Percentiles rank a stretch among this genome's conserved stretches.
Evolutionary conservation across 2,797 vertebrate species (phyloP).

Genomic region (Orientallactaga sibirica): DNA sequence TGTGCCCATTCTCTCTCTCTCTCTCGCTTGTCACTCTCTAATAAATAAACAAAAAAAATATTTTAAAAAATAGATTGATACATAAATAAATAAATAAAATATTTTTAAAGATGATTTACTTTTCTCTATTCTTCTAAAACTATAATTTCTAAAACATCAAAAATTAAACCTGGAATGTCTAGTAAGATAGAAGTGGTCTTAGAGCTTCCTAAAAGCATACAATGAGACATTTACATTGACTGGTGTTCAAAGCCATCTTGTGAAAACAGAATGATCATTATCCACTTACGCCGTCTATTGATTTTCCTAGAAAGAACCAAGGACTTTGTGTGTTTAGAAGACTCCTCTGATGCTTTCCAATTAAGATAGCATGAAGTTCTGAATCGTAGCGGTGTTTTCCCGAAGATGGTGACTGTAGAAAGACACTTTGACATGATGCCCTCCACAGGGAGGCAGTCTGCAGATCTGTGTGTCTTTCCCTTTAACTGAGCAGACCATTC

Average conservation of each 20-base stretch:
- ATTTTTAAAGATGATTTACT: background rate
- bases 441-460: background rate
- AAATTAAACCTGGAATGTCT: background rate
- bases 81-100: too few relatives aligned
- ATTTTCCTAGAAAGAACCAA: background rate
- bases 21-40: too few relatives aligned
- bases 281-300: background rate
- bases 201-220: background rate
- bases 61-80: too few relatives aligned
- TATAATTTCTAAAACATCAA: constrained; percentile 27
- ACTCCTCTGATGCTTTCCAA: background rate
- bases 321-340: background rate
- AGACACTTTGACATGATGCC: background rate
- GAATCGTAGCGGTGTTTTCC: background rate
- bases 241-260: constrained; percentile 1
- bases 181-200: constrained; percentile 9
- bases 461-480: background rate
- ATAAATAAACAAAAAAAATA: too few relatives aligned
- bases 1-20: too few relatives aligned
- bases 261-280: constrained; percentile 19
- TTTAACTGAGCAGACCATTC: background rate
- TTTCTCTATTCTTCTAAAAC: constrained; percentile 20
- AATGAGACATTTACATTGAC: constrained; percentile 29
- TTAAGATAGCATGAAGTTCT: background rate
- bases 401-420: background rate